These are phyloP conservation scores for Alsophila aescularia DNA, from an alignment of 2,888 invertebrate species.

Conservation along the genomic window DNA sequence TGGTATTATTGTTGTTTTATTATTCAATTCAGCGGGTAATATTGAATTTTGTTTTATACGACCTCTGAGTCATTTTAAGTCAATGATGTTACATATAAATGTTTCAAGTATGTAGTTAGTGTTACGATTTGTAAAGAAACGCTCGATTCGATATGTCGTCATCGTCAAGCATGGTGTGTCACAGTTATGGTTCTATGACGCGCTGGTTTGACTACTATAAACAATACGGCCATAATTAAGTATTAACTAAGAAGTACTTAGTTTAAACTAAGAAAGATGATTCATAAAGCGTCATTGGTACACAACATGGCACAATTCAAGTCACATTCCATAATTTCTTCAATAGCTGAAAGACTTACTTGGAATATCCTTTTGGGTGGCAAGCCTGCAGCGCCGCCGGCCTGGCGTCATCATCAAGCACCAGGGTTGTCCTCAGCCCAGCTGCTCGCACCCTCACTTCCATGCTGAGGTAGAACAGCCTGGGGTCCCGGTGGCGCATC, in stretches of 20 bases:
- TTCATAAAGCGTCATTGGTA: no score
- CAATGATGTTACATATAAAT: no score
- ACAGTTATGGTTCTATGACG: not conserved
- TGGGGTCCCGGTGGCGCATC: slow-evolving; percentile 96
- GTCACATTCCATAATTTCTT: no score
- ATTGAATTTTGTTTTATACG: slow-evolving; percentile 2
- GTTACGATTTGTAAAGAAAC: slow-evolving; percentile 1
- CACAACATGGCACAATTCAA: no score
- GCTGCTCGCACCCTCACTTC: slow-evolving; percentile 95
- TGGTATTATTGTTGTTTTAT: slow-evolving; percentile 6
- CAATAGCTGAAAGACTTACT: slow-evolving; percentile 78
- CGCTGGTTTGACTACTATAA: not conserved
- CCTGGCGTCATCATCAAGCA: slow-evolving; percentile 93
- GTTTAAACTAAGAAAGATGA: not conserved
- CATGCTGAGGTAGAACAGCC: slow-evolving; percentile 97
- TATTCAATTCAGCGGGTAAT: not conserved
- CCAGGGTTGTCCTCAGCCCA: slow-evolving; percentile 91
- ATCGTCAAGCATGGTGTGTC: not conserved
- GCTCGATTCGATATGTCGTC: slow-evolving; percentile 1
- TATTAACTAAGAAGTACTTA: no score
- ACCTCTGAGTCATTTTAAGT: slow-evolving; percentile 3
- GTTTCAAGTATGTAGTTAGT: not conserved
- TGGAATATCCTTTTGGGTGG: slow-evolving; percentile 96
- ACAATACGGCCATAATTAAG: not conserved
- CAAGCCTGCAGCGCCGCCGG: slow-evolving; percentile 97